These are phyloP conservation scores for Trachymyrmex cornetzi DNA, from an alignment of 1,140 invertebrate genomes.

Conservation along the genomic window DNA sequence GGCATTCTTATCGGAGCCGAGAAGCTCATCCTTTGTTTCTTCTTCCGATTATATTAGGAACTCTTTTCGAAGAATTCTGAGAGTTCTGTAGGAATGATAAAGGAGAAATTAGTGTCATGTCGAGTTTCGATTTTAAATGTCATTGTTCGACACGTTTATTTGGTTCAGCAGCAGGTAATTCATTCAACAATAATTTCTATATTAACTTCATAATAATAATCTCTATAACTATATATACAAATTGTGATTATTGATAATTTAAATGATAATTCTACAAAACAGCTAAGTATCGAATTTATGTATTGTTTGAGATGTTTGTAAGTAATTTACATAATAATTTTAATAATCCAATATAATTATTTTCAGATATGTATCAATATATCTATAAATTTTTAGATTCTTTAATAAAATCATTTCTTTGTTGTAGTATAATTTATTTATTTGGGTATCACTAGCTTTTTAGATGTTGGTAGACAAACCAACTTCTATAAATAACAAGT, in stretches of 20 bases:
- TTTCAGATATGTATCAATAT: too few species aligned
- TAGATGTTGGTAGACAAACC: not conserved
- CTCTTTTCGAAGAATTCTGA: not conserved
- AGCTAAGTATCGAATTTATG: not conserved
- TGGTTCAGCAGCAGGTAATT: not conserved
- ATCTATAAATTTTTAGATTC: too few species aligned
- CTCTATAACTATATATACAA: not conserved
- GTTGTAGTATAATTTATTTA: too few species aligned
- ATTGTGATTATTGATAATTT: not conserved
- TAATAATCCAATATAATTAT: too few species aligned
- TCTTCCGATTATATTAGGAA: not conserved
- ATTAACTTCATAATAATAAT: too few species aligned
- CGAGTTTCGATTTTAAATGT: not conserved
- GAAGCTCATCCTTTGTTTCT: not conserved
- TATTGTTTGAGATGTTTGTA: not conserved
- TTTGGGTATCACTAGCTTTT: too few species aligned
- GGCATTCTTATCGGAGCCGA: not conserved
- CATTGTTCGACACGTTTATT: not conserved
- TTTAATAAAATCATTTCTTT: too few species aligned
- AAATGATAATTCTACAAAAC: not conserved
- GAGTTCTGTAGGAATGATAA: not conserved
- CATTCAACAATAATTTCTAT: not conserved
- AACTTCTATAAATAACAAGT: not conserved
- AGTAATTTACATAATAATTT: not conserved
- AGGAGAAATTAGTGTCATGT: not conserved